These are phyloP conservation scores for Phalacrocorax pelagicus DNA, from an alignment of 2,113 vertebrate species.

Conservation along the genomic window DNA sequence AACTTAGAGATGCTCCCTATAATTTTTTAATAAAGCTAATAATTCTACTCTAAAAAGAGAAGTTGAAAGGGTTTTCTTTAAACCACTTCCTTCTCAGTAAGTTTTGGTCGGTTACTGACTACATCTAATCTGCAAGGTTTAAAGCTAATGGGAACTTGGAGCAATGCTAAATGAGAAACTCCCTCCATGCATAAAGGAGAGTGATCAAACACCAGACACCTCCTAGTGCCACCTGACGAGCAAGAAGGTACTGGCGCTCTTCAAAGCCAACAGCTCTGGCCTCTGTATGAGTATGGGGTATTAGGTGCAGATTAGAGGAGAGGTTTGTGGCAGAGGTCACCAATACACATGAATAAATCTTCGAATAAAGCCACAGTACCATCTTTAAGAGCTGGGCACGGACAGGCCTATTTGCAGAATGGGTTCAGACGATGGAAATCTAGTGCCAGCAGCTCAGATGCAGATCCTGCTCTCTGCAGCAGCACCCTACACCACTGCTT, in stretches of 20 bases:
- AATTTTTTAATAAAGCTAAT: not conserved
- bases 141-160: not conserved
- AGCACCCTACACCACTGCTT: not conserved
- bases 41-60: not conserved
- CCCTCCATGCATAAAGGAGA: rapidly evolving
- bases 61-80: not conserved
- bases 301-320: not conserved
- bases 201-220: not conserved
- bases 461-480: not conserved
- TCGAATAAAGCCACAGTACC: not conserved
- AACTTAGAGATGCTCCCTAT: not conserved
- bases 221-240: not conserved
- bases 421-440: not conserved
- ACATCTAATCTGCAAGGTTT: not conserved
- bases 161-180: not conserved
- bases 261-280: not conserved
- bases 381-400: not conserved
- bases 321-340: not conserved
- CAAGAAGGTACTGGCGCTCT: not conserved
- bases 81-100: not conserved
- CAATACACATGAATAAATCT: not conserved
- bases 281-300: not conserved
- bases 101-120: not conserved
- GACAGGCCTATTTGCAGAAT: rapidly evolving
- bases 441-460: not conserved